Evolutionary conservation across 2,113 vertebrate species (phyloP).

Genomic region (Agapornis roseicollis): DNA sequence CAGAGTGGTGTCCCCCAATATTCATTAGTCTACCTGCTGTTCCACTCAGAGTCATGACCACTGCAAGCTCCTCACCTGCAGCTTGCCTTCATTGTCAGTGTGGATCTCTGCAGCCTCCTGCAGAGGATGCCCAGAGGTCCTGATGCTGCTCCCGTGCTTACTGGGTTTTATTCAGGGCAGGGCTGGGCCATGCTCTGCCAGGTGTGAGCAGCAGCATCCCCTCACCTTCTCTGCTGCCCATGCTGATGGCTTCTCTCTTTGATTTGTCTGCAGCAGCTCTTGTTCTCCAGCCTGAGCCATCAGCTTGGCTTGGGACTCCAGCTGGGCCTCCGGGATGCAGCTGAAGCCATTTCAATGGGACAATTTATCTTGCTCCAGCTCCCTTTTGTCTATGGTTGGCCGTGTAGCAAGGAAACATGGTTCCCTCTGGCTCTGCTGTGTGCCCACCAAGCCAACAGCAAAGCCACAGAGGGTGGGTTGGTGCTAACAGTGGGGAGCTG

Average conservation of each 20-base stretch:
- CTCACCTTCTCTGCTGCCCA: not conserved
- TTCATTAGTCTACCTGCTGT: not conserved
- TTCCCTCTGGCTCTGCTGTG: not conserved
- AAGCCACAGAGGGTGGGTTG: not conserved
- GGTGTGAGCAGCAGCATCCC: not conserved
- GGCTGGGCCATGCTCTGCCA: not conserved
- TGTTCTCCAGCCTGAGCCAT: not conserved
- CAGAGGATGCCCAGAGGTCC: not conserved
- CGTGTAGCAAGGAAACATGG: not conserved
- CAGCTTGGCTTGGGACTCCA: not conserved
- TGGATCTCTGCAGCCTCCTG: not conserved
- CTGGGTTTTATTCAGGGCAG: not conserved
- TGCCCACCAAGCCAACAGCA: not conserved
- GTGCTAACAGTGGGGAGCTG: not conserved
- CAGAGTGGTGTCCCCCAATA: not conserved
- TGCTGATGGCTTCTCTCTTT: not conserved
- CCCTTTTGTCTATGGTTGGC: not conserved
- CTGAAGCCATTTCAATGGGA: not conserved
- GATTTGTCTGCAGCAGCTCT: not conserved
- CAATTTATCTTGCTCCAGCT: not conserved
- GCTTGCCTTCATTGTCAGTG: not conserved
- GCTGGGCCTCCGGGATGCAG: not conserved
- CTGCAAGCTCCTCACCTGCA: not conserved
- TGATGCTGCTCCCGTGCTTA: not conserved
- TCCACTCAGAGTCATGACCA: not conserved